Percentiles rank a stretch among this genome's conserved stretches.
Evolutionary conservation across 2,888 invertebrate species (phyloP).

Genomic region (Agrochola macilenta): DNA sequence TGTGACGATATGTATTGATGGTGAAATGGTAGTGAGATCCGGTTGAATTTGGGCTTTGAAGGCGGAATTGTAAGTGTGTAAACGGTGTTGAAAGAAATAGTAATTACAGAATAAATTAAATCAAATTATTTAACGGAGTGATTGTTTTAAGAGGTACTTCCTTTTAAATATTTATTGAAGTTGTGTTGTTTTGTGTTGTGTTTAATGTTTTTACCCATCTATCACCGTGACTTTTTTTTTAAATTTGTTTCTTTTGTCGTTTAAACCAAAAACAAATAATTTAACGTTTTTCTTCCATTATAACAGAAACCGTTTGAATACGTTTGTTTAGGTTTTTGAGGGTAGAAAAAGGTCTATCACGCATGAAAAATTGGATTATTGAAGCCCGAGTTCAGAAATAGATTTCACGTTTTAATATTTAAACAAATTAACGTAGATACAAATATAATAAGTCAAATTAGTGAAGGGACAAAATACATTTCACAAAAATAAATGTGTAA

Average conservation of each 20-base stretch:
- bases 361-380: neutral
- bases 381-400: neutral
- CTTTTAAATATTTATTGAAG: neutral
- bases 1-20: constrained; percentile 46
- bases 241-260: neutral
- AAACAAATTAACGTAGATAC: constrained; percentile 3
- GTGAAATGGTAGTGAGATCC: constrained; percentile 25
- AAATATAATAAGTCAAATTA: constrained; percentile 5
- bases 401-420: neutral
- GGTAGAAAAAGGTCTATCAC: neutral
- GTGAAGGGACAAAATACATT: constrained; percentile 9
- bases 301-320: neutral
- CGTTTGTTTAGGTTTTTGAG: neutral
- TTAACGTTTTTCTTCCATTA: neutral
- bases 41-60: neutral
- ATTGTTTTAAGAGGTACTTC: neutral
- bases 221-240: neutral
- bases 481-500: constrained; percentile 38
- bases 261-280: neutral
- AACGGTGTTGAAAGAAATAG: neutral
- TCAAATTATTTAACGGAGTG: neutral
- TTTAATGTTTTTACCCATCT: neutral
- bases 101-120: neutral
- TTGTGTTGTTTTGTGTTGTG: neutral
- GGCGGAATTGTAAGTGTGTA: neutral